Percentiles rank a stretch among this genome's conserved stretches.
Evolutionary conservation across 2,113 vertebrate genomes (phyloP).

Genomic region (Megaceryle torquata): DNA sequence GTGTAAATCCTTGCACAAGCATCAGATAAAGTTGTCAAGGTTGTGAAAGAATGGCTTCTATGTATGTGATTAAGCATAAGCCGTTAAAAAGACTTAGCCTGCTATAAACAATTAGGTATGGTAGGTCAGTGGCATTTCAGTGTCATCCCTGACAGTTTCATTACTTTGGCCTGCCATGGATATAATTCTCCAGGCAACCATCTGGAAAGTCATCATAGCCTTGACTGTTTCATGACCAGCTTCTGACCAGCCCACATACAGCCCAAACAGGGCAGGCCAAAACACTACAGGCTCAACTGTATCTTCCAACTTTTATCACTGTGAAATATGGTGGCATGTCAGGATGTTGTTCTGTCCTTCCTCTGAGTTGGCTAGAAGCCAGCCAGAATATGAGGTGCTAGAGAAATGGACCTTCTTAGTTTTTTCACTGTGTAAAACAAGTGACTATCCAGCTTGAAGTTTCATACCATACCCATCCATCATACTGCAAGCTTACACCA

Average conservation of each 20-base stretch:
- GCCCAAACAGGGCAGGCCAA: not conserved
- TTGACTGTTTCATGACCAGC: not conserved
- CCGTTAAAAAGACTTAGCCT: not conserved
- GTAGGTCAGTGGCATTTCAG: not conserved
- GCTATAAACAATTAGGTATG: not conserved
- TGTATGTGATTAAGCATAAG: not conserved
- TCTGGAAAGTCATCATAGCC: not conserved
- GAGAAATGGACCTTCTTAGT: not conserved
- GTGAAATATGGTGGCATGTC: not conserved
- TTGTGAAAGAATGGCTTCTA: not conserved
- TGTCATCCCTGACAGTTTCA: not conserved
- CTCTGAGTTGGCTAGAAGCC: not conserved
- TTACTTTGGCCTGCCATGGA: not conserved
- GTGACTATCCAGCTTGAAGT: not conserved
- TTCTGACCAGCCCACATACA: not conserved
- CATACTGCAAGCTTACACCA: not conserved
- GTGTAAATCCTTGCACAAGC: not conserved
- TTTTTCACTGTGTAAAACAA: not conserved
- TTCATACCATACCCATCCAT: not conserved
- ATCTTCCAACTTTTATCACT: not conserved
- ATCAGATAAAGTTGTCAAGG: conserved; percentile 1
- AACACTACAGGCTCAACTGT: not conserved
- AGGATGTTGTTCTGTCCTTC: not conserved
- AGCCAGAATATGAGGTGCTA: not conserved
- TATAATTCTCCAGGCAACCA: not conserved